A percentile compares a stretch with the other conserved stretches of the same genome.
phyloP scores from a whole-genome alignment of 2,888 invertebrate species.

The Diploptera punctata region DNA sequence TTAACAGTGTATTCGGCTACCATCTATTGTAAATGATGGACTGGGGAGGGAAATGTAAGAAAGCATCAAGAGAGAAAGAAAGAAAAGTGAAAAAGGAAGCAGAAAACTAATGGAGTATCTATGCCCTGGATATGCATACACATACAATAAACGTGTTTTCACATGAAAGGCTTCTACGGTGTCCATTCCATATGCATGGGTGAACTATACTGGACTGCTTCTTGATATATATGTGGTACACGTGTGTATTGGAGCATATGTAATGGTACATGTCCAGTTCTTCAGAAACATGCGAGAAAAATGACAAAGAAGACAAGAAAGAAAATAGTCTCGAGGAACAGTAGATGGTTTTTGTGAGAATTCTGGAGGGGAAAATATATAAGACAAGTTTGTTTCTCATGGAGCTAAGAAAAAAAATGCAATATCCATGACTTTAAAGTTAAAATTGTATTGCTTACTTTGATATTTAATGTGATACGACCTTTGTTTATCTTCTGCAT shows the following conservation, averaged over 20 bases:
- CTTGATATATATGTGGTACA: conserved; percentile 26
- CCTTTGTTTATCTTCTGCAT: too few relatives aligned
- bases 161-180: conserved; percentile 23
- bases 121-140: conserved; percentile 27
- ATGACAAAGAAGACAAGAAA: conserved; percentile 23
- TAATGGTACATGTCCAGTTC: conserved; percentile 19
- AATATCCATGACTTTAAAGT: not conserved
- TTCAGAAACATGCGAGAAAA: not conserved
- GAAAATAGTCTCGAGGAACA: not conserved
- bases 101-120: conserved; percentile 27
- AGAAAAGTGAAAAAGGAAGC: not conserved
- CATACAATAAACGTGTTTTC: conserved; percentile 25
- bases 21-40: conserved; percentile 26
- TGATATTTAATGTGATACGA: too few relatives aligned
- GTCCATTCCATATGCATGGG: conserved; percentile 36
- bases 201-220: not conserved
- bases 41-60: not conserved
- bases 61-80: not conserved
- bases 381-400: not conserved
- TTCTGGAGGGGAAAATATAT: not conserved
- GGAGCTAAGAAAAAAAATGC: not conserved
- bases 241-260: conserved; percentile 29
- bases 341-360: not conserved
- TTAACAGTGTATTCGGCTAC: conserved; percentile 12
- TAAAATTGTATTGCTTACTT: not conserved